phyloP scores from a whole-genome alignment of 2,888 invertebrate species.

The Netelia melanura region DNA sequence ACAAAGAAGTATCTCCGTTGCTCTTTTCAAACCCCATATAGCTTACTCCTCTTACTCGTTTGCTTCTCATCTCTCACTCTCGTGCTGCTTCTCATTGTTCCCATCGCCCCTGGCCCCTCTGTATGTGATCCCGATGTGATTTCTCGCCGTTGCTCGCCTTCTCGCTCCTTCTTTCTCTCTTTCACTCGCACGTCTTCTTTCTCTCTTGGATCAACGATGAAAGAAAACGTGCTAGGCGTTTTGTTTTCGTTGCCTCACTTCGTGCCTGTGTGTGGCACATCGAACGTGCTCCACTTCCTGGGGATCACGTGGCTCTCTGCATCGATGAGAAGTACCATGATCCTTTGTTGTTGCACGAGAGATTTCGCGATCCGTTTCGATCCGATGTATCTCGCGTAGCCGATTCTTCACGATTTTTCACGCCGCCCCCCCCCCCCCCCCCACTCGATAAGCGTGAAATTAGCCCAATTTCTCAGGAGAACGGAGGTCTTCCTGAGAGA shows the following conservation, averaged over 20 bases:
- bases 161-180: not conserved
- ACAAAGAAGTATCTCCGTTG: conserved; percentile 56
- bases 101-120: conserved; percentile 19
- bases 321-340: not conserved
- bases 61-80: conserved; percentile 34
- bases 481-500: not conserved
- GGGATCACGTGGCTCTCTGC: not conserved
- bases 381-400: not conserved
- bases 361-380: conserved; percentile 21
- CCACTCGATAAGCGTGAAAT: conserved; percentile 52
- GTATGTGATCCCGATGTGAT: conserved; percentile 49
- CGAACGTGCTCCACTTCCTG: conserved; percentile 58
- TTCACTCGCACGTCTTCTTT: not conserved
- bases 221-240: conserved; percentile 51
- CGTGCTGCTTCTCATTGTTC: conserved; percentile 51
- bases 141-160: conserved; percentile 37
- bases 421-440: not conserved
- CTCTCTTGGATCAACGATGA: conserved; percentile 30
- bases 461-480: conserved; percentile 28
- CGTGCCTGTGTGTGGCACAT: conserved; percentile 27
- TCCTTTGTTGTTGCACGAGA: conserved; percentile 19
- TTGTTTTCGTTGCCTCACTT: conserved; percentile 17
- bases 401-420: not conserved
- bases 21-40: conserved; percentile 48
- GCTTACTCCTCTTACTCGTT: conserved; percentile 51